These are phyloP conservation scores for Scaptomyza hsui DNA, from an alignment of 1,140 invertebrate species.

Conservation along the genomic window DNA sequence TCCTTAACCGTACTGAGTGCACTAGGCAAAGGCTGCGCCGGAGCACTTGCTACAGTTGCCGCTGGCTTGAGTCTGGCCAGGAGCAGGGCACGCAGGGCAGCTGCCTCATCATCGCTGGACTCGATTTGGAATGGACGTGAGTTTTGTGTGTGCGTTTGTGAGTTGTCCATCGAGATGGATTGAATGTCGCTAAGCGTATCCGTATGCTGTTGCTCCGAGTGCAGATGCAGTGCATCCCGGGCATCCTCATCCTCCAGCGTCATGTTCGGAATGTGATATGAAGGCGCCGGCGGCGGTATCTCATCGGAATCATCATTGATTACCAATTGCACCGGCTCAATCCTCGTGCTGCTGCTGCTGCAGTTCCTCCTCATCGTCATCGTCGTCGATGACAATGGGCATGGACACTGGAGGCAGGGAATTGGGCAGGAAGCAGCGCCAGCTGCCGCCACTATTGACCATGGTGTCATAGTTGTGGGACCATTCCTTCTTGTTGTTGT, in stretches of 20 bases:
- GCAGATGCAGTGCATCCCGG: constrained; percentile 58
- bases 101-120: constrained; percentile 73
- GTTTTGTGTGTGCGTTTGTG: constrained; percentile 38
- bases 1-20: constrained; percentile 2
- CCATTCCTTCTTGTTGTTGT: constrained; percentile 32
- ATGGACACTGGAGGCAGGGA: constrained; percentile 55
- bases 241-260: constrained; percentile 65
- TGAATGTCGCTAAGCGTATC: constrained; percentile 57
- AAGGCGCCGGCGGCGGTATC: constrained; percentile 60
- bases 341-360: background rate
- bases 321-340: background rate
- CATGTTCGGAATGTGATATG: constrained; percentile 64
- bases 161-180: constrained; percentile 69
- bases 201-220: constrained; percentile 18
- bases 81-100: constrained; percentile 68
- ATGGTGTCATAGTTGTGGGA: constrained; percentile 42
- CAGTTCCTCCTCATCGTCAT: constrained; percentile 32
- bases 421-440: constrained; percentile 56
- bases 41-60: no score
- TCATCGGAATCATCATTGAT: constrained; percentile 61
- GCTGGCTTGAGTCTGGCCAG: constrained; percentile 56
- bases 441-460: constrained; percentile 42
- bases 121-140: constrained; percentile 23
- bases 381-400: constrained; percentile 68
- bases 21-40: no score